Evolutionary conservation across 2,888 invertebrate species (phyloP).

Genomic region (Zele albiditarsus): DNA sequence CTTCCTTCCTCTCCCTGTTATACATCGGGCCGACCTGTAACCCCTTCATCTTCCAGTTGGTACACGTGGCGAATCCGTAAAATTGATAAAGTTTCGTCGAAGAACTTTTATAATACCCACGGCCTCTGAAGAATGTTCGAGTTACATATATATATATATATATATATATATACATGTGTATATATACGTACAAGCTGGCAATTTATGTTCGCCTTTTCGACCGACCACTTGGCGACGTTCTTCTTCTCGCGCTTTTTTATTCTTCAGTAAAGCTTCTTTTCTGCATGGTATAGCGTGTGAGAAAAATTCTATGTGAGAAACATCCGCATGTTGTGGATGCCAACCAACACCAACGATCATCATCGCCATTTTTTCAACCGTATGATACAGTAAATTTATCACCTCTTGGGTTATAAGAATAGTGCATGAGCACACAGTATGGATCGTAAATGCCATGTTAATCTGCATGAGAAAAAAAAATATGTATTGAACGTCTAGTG

Average conservation of each 20-base stretch:
- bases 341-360: neutral
- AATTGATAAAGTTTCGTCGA: slow-evolving; percentile 70
- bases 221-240: slow-evolving; percentile 31
- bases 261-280: slow-evolving; percentile 8
- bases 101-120: slow-evolving; percentile 70
- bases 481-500: neutral
- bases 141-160: slow-evolving; percentile 57
- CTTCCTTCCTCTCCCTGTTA: neutral
- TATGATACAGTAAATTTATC: slow-evolving; percentile 18
- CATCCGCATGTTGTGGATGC: slow-evolving; percentile 13
- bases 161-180: slow-evolving; percentile 1
- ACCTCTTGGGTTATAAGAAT: neutral
- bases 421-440: neutral
- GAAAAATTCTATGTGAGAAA: neutral
- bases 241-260: slow-evolving; percentile 29
- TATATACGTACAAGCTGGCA: slow-evolving; percentile 55
- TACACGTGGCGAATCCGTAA: slow-evolving; percentile 68
- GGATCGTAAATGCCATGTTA: neutral
- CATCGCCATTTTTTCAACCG: neutral
- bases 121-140: slow-evolving; percentile 65
- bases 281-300: neutral
- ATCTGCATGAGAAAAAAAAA: neutral
- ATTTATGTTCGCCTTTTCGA: slow-evolving; percentile 64
- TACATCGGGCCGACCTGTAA: slow-evolving; percentile 22
- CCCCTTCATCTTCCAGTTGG: slow-evolving; percentile 40